Evolutionary conservation across 2,888 invertebrate genomes (phyloP).

Genomic region (Galerucella nymphaeae): DNA sequence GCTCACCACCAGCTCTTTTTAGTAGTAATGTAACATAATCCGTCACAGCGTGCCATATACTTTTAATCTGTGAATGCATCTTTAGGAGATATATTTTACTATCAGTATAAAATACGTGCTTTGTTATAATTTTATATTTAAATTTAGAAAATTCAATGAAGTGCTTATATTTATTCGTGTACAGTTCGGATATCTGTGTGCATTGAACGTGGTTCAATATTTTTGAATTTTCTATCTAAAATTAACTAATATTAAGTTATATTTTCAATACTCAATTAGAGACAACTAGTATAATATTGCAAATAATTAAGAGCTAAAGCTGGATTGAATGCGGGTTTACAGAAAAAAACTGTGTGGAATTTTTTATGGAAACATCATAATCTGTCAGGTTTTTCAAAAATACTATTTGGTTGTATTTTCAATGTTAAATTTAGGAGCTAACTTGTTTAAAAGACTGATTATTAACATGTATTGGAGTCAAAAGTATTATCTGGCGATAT

Average conservation of each 20-base stretch:
- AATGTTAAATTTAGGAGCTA: constrained; percentile 16
- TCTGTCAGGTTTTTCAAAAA: constrained; percentile 20
- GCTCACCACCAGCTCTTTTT: too few species aligned
- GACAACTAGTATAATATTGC: constrained; percentile 32
- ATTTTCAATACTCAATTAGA: constrained; percentile 53
- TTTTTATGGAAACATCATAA: not conserved
- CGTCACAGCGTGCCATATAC: too few species aligned
- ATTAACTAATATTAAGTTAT: constrained; percentile 48
- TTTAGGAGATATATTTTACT: too few species aligned
- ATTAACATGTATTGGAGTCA: constrained; percentile 4
- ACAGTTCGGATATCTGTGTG: constrained; percentile 48
- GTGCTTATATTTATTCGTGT: constrained; percentile 41
- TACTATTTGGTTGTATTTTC: not conserved
- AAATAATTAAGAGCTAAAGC: constrained; percentile 39
- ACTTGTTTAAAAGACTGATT: constrained; percentile 27
- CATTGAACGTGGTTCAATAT: constrained; percentile 53
- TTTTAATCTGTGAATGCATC: too few species aligned
- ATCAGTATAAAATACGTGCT: too few species aligned
- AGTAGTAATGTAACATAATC: too few species aligned
- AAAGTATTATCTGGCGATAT: not conserved
- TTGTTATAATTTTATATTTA: not conserved
- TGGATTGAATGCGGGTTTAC: constrained; percentile 20
- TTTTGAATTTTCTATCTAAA: constrained; percentile 54
- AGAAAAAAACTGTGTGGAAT: not conserved
- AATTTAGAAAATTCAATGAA: not conserved